These are phyloP conservation scores for Tuta absoluta DNA, from an alignment of 2,888 invertebrate genomes.

Conservation along the genomic window DNA sequence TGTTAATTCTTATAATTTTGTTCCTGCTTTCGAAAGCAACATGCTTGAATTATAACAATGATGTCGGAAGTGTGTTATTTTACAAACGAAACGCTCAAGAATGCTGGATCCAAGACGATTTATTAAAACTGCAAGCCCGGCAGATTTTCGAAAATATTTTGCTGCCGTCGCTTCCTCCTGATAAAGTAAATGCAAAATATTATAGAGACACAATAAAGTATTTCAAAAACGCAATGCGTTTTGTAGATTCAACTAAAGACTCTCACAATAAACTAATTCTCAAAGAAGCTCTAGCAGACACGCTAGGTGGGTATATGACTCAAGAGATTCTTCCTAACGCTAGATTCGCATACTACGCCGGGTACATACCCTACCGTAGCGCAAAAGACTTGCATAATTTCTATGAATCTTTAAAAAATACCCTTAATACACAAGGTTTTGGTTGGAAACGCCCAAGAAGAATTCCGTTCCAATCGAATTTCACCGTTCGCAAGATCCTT, in stretches of 20 bases:
- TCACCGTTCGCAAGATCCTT: constrained; percentile 65
- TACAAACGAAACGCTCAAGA: constrained; percentile 44
- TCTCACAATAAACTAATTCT: constrained; percentile 45
- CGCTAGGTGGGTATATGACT: constrained; percentile 67
- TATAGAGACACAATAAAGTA: constrained; percentile 55
- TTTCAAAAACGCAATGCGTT: constrained; percentile 52
- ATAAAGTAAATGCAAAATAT: constrained; percentile 56
- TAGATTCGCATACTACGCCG: constrained; percentile 71
- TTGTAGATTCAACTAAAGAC: constrained; percentile 45
- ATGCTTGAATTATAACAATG: constrained; percentile 41
- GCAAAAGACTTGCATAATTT: constrained; percentile 59
- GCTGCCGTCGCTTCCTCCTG: constrained; percentile 52
- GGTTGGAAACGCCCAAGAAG: constrained; percentile 62
- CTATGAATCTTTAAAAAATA: constrained; percentile 53
- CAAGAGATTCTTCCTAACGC: constrained; percentile 63
- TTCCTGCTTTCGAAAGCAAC: constrained; percentile 48
- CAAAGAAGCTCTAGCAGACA: constrained; percentile 61
- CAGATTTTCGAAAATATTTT: constrained; percentile 59
- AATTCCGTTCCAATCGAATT: constrained; percentile 57
- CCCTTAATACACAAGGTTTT: constrained; percentile 65
- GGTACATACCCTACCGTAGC: constrained; percentile 61
- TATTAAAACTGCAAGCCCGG: constrained; percentile 62
- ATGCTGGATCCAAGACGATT: constrained; percentile 66
- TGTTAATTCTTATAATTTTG: constrained; percentile 59
- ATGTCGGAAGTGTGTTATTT: constrained; percentile 66